A percentile compares a stretch with the other conserved stretches of the same genome.
These are phyloP conservation scores for Enteromius paludinosus DNA, from an alignment of 2,797 vertebrate genomes.

Conservation along the genomic window DNA sequence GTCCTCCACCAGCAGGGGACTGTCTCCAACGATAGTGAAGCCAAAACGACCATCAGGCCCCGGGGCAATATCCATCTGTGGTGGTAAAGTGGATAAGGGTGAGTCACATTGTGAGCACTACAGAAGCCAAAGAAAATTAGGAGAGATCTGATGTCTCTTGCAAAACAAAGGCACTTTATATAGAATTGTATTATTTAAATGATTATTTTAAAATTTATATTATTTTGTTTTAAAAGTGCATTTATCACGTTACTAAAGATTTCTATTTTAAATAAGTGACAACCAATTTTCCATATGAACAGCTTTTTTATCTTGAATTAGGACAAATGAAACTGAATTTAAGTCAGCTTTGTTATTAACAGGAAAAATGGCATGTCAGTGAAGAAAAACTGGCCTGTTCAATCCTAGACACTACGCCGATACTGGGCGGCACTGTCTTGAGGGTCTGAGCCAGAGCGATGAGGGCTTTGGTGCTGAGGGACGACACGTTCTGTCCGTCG, in stretches of 20 bases:
- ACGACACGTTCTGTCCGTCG: slow-evolving; percentile 90
- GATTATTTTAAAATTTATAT: too few species aligned
- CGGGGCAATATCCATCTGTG: slow-evolving; percentile 76
- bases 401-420: slow-evolving; percentile 90
- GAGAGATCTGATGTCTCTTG: neutral
- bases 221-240: too few species aligned
- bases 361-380: neutral
- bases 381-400: slow-evolving; percentile 69
- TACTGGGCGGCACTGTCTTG: slow-evolving; percentile 90
- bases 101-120: neutral
- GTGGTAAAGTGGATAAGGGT: neutral
- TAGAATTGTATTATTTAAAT: neutral
- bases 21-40: slow-evolving; percentile 81
- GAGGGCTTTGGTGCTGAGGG: slow-evolving; percentile 84
- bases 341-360: neutral
- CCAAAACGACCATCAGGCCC: slow-evolving; percentile 80
- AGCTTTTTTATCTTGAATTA: neutral
- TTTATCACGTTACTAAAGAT: too few species aligned
- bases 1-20: slow-evolving; percentile 84
- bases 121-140: neutral
- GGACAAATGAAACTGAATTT: neutral
- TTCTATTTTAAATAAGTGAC: neutral
- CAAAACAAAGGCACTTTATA: neutral
- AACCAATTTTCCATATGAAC: neutral
- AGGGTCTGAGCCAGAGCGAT: slow-evolving; percentile 85